Evolutionary conservation across 2,888 invertebrate species (phyloP).

Genomic region (Physocephala rufipes): DNA sequence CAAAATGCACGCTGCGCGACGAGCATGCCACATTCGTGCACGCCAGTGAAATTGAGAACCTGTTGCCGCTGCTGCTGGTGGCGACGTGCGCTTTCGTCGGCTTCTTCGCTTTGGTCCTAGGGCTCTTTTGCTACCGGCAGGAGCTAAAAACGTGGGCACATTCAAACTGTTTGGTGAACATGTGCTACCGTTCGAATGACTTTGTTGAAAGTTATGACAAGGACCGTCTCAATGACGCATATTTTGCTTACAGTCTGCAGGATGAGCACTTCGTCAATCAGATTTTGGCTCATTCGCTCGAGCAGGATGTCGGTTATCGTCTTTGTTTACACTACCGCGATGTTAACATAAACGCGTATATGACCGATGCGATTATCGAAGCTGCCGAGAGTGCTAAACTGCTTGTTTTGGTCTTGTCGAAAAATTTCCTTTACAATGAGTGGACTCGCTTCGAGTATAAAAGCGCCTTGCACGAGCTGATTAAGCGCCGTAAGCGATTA

Average conservation of each 20-base stretch:
- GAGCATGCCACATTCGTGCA: slow-evolving; percentile 78
- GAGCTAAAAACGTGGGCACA: slow-evolving; percentile 87
- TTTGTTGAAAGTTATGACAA: slow-evolving; percentile 75
- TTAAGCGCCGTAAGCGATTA: slow-evolving; percentile 85
- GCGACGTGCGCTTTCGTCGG: slow-evolving; percentile 81
- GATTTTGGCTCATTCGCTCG: slow-evolving; percentile 86
- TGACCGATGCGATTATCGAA: slow-evolving; percentile 91
- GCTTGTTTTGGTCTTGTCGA: slow-evolving; percentile 89
- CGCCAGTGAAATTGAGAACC: slow-evolving; percentile 75
- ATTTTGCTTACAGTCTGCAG: slow-evolving; percentile 92
- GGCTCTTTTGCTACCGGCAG: slow-evolving; percentile 82
- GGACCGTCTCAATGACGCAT: slow-evolving; percentile 86
- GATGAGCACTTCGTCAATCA: slow-evolving; percentile 92
- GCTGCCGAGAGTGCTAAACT: slow-evolving; percentile 91
- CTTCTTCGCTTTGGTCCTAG: slow-evolving; percentile 79
- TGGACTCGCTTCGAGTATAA: slow-evolving; percentile 96
- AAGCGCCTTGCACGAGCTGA: slow-evolving; percentile 88
- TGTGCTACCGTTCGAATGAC: slow-evolving; percentile 84
- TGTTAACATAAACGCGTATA: slow-evolving; percentile 86
- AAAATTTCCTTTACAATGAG: slow-evolving; percentile 93
- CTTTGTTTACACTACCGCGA: slow-evolving; percentile 92
- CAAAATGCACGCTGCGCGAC: slow-evolving; percentile 78
- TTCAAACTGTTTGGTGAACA: slow-evolving; percentile 83
- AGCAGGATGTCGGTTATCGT: slow-evolving; percentile 83
- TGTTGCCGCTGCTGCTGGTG: slow-evolving; percentile 80